Conservation (phyloP, 2,888 invertebrate species). For the Minunthozetes semirufus region DNA sequence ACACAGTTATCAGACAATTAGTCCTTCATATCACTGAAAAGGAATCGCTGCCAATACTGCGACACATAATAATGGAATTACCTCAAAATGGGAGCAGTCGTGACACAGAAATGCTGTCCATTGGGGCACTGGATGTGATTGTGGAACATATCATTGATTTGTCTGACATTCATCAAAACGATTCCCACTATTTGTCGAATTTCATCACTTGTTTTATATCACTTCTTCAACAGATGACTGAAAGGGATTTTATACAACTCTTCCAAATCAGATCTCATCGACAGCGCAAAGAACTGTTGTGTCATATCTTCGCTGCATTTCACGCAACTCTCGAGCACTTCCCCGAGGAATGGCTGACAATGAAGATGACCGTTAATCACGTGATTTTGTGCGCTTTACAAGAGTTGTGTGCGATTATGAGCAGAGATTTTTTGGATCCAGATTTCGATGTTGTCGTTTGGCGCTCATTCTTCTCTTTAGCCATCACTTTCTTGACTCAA, state of each 20-base stretch:
- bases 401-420: conserved; percentile 78
- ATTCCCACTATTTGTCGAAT: conserved; percentile 25
- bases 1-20: conserved; percentile 75
- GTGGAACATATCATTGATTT: conserved; percentile 37
- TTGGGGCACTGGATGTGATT: conserved; percentile 39
- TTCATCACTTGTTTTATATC: conserved; percentile 65
- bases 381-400: conserved; percentile 70
- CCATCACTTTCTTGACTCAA: conserved; percentile 72
- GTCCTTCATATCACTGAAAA: conserved; percentile 73
- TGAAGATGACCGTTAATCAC: conserved; percentile 74
- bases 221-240: conserved; percentile 73
- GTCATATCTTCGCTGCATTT: conserved; percentile 71
- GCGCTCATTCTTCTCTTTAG: conserved; percentile 58
- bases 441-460: conserved; percentile 58
- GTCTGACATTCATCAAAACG: not conserved
- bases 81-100: conserved; percentile 17
- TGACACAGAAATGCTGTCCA: conserved; percentile 42
- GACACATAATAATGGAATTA: conserved; percentile 67
- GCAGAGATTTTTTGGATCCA: conserved; percentile 63
- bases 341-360: conserved; percentile 81
- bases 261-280: conserved; percentile 71
- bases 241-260: conserved; percentile 75
- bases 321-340: conserved; percentile 72
- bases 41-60: conserved; percentile 76
- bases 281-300: conserved; percentile 75